Base-by-base conservation (phyloP, 2,888 invertebrate species). In the Drosophila prostipennis region DNA sequence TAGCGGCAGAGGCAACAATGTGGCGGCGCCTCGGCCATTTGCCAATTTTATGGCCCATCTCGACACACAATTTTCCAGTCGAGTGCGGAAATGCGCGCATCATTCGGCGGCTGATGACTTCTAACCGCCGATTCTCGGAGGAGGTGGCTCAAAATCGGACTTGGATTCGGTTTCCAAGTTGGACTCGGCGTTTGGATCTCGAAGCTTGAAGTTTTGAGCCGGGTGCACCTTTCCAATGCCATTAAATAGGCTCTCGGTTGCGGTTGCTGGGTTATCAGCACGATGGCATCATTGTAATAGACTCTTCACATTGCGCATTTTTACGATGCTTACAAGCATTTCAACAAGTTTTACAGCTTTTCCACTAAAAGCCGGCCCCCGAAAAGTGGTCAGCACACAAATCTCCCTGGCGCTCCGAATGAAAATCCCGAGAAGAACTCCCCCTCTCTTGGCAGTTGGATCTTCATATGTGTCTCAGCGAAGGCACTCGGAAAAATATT, bases 341-440 rank as follows among this genome's bases (percentile, higher is more conserved):
- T 85, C 77, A 82, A 87, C 89, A 80, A 89, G 82, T 87, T 87
- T 89, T 88, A 88, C 80, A 88, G 77, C 89, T 86, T 88, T 84
- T 80, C 87, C 75, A 84, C 87, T 83, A 88, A 83, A 85, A 74
- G 69, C 48, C 74, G 77, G 88, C 85, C 74, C 74, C 69, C 77
- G 55, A 74, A 75, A 65, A 79, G 79, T 70, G 64, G 76, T 61
- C 53, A 64, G 43, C 69, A 40, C 53, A 74, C 59, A 68, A 60
- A 68, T 74, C 74, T 73, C 65, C 74, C 39, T 72, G 57, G 72
- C 72, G 57, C 63, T 64, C 54, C 23, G 74, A 59, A 67, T 63
- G 60, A 72, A 72, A 65, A 72, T 68, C 72, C 70, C 70, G 68
- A 75, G 67, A 80, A 78, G 61, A 36, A 64, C 65, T 64, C 65